These are phyloP conservation scores for Talpa occidentalis DNA, from an alignment of 2,113 vertebrate genomes.

Conservation along the genomic window DNA sequence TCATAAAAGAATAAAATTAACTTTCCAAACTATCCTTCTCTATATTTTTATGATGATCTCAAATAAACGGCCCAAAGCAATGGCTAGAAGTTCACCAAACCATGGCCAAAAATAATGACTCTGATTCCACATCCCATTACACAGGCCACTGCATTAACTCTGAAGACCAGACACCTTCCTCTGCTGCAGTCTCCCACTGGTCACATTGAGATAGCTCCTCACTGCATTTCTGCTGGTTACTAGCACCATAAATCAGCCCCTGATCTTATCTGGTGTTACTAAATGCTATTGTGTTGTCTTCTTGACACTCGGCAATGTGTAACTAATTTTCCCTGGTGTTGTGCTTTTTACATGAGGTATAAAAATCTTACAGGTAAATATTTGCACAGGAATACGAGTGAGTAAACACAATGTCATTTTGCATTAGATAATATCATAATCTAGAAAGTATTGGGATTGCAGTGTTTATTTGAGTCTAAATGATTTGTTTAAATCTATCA, in stretches of 20 bases:
- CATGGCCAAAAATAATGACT: background rate
- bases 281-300: fast-evolving
- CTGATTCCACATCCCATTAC: background rate
- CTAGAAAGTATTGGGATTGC: background rate
- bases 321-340: background rate
- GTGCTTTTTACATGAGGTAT: background rate
- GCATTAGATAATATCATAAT: background rate
- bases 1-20: background rate
- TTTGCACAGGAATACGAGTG: background rate
- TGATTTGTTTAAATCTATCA: background rate
- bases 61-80: background rate
- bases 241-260: background rate
- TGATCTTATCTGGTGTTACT: background rate
- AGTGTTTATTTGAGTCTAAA: background rate
- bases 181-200: background rate
- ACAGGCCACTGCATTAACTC: background rate
- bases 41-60: background rate
- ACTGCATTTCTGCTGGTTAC: background rate
- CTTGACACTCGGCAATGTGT: background rate
- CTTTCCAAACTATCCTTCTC: background rate
- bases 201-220: background rate
- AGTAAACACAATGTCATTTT: background rate
- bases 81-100: background rate
- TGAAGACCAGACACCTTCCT: fast-evolving
- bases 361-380: background rate